Evolutionary conservation across 1,140 invertebrate species (phyloP).

Genomic region (Drosophila burlai): DNA sequence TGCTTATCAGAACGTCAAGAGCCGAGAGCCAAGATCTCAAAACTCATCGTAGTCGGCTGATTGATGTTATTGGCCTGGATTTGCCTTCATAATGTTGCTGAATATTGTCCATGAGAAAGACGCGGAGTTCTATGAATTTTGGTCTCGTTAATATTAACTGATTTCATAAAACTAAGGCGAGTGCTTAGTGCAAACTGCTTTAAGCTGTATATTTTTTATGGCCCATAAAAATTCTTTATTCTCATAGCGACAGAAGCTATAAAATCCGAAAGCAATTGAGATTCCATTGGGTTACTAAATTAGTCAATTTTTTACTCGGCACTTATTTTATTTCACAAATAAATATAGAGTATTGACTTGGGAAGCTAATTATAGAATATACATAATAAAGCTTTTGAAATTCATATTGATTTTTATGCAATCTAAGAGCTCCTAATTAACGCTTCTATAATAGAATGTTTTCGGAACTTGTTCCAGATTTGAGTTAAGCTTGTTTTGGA

Average conservation of each 20-base stretch:
- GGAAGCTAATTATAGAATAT: neutral
- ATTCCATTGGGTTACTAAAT: neutral
- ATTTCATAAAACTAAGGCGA: neutral
- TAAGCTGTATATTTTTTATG: slow-evolving; percentile 6
- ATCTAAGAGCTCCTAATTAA: neutral
- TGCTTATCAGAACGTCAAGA: slow-evolving; percentile 41
- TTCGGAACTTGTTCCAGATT: slow-evolving; percentile 12
- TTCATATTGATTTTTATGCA: neutral
- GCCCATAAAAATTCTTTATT: slow-evolving; percentile 21
- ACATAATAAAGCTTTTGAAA: neutral
- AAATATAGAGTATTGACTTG: neutral
- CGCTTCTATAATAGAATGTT: neutral
- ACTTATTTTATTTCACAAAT: slow-evolving; percentile 2
- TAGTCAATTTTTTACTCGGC: neutral
- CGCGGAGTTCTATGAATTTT: slow-evolving; percentile 4
- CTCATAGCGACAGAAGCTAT: neutral
- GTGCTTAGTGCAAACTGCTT: neutral
- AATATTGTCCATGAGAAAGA: neutral
- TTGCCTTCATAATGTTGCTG: slow-evolving; percentile 10
- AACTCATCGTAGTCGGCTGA: slow-evolving; percentile 7
- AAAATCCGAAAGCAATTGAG: slow-evolving; percentile 1
- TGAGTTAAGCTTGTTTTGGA: neutral
- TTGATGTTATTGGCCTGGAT: slow-evolving; percentile 52
- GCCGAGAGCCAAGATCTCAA: neutral
- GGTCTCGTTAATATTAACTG: neutral